Base-by-base conservation (phyloP, 2,888 invertebrate genomes). In the Galeruca laticollis region DNA sequence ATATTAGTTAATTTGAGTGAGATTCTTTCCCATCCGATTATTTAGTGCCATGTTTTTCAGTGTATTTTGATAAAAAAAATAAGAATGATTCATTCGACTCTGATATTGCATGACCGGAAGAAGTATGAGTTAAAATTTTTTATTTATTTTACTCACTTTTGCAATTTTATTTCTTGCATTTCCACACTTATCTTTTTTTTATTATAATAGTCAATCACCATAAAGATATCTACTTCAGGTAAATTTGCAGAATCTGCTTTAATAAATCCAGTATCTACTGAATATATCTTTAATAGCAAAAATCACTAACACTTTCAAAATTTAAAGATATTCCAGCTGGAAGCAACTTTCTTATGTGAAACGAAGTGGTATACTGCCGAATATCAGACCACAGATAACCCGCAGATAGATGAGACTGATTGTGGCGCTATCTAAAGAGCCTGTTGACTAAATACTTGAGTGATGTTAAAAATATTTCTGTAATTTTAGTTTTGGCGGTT, bases 181-280 rank as follows among this genome's bases (percentile, higher is more conserved):
- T 54, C 54, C 15, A 54, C 54, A 54, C 54, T 31, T 54, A 54
- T 54, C 26, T 31, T n/a, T 26, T 2, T 54, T 54, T 26, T 8
- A n/a, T n/a, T n/a, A n/a, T n/a, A n/a, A n/a, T n/a, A n/a, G n/a
- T n/a, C n/a, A n/a, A n/a, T n/a, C n/a, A n/a, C n/a, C n/a, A n/a
- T n/a, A n/a, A n/a, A n/a, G n/a, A n/a, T n/a, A n/a, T n/a, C n/a
- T n/a, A n/a, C n/a, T 54, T 57, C 57, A 57, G 35, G 57, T 57
- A 15, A 57, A 57, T 57, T 33, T 57, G 33, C 57, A 57, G 57
- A 57, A 57, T n/a, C n/a, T n/a, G n/a, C n/a, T n/a, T n/a, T n/a
- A n/a, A n/a, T n/a, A n/a, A n/a, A n/a, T n/a, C n/a, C 57, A 15
- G 57, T 35, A 57, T 57, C 57, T 35, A 57, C 57, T 57, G 57